Evolutionary conservation across 2,113 vertebrate genomes (phyloP).

Genomic region (Phyllostomus hastatus): DNA sequence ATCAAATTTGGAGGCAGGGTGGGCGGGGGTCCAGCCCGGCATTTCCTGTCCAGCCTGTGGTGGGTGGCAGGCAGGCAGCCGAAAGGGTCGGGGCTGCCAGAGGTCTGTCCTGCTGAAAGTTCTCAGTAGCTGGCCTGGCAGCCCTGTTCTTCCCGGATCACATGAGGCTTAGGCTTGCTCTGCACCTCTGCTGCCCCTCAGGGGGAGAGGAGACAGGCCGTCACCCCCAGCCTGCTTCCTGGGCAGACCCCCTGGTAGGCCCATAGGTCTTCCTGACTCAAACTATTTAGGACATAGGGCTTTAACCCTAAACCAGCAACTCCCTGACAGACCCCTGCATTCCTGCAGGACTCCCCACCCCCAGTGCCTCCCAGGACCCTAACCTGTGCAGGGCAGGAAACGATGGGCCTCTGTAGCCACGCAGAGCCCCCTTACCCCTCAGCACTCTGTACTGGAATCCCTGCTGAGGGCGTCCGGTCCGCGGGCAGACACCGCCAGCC

Average conservation of each 20-base stretch:
- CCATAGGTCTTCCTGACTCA: not conserved
- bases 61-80: not conserved
- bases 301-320: not conserved
- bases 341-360: not conserved
- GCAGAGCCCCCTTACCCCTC: not conserved
- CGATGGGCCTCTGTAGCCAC: not conserved
- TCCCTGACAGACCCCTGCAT: not conserved
- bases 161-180: not conserved
- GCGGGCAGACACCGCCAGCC: not conserved
- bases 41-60: not conserved
- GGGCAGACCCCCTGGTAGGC: not conserved
- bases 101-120: not conserved
- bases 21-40: not conserved
- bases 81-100: not conserved
- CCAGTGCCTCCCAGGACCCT: not conserved
- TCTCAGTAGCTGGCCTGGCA: not conserved
- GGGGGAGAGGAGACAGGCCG: not conserved
- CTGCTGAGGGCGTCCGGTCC: not conserved
- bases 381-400: not conserved
- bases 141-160: not conserved
- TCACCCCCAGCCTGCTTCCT: not conserved
- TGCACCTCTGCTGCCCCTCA: not conserved
- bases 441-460: not conserved
- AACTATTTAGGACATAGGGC: not conserved
- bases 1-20: not conserved